Conservation (phyloP, 2,113 vertebrate genomes). For the Myodes glareolus region DNA sequence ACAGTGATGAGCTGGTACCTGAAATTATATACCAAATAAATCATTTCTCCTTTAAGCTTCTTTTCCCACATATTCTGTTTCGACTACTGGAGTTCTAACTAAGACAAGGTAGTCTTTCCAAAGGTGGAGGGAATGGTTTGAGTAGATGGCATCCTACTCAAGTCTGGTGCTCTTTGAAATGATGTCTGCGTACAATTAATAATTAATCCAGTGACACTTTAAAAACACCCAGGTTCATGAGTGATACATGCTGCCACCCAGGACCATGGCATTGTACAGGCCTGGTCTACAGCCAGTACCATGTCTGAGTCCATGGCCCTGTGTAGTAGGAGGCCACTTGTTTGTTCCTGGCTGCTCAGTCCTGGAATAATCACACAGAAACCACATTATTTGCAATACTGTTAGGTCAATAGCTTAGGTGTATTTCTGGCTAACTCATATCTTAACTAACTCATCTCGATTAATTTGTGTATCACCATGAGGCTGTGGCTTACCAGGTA, state of each 20-base stretch:
- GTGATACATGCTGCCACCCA: not conserved
- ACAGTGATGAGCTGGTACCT: not conserved
- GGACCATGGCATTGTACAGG: not conserved
- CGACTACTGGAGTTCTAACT: not conserved
- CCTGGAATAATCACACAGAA: no score
- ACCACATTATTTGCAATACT: no score
- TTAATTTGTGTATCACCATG: no score
- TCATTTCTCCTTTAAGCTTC: no score
- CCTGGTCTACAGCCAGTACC: rapidly evolving
- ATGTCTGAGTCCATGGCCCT: not conserved
- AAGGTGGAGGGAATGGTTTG: not conserved
- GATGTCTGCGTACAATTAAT: not conserved
- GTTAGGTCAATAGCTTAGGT: no score
- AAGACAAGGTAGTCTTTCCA: not conserved
- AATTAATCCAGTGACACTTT: not conserved
- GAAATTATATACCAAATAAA: not conserved
- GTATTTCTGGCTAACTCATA: no score
- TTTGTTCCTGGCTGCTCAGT: no score
- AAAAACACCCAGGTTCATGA: not conserved
- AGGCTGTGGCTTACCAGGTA: no score
- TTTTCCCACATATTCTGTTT: not conserved
- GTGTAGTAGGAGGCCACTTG: no score
- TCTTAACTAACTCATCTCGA: no score
- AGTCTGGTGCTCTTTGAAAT: not conserved
- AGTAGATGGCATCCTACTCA: rapidly evolving